Conservation (phyloP, 2,888 invertebrate species). For the Aphidoletes aphidimyza region DNA sequence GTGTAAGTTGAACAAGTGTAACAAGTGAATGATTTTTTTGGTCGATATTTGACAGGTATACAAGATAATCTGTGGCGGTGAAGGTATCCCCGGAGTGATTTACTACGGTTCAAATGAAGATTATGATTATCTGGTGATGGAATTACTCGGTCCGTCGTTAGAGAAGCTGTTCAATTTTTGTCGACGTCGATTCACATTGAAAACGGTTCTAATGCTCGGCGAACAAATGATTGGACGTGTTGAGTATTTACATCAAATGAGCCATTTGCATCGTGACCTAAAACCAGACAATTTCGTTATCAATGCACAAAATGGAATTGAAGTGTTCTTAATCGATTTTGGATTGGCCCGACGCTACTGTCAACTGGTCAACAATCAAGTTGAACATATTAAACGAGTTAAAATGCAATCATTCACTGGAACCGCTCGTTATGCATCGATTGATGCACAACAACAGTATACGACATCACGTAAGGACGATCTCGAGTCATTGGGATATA, state of each 20-base stretch:
- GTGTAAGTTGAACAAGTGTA: neutral
- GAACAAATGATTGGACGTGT: neutral
- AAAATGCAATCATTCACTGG: neutral
- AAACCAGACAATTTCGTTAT: slow-evolving; percentile 30
- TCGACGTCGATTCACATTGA: neutral
- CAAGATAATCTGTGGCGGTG: neutral
- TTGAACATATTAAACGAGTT: neutral
- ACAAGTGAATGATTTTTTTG: neutral
- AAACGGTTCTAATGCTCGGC: slow-evolving; percentile 19
- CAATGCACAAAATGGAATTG: neutral
- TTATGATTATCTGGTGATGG: neutral
- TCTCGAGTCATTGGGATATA: slow-evolving; percentile 1
- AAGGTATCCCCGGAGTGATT: neutral
- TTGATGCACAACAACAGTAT: neutral
- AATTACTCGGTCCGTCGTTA: neutral
- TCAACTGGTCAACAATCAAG: neutral
- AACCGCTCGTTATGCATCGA: slow-evolving; percentile 26
- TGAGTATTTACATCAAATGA: neutral
- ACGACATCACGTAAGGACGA: neutral
- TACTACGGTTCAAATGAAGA: neutral
- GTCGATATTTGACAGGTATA: neutral
- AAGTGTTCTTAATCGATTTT: slow-evolving; percentile 34
- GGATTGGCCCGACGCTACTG: neutral
- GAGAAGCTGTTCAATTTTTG: slow-evolving; percentile 19
- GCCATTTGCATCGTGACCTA: neutral